Base-by-base conservation (phyloP, 2,113 vertebrate species). In the Cyphomyrus discorhynchus region DNA sequence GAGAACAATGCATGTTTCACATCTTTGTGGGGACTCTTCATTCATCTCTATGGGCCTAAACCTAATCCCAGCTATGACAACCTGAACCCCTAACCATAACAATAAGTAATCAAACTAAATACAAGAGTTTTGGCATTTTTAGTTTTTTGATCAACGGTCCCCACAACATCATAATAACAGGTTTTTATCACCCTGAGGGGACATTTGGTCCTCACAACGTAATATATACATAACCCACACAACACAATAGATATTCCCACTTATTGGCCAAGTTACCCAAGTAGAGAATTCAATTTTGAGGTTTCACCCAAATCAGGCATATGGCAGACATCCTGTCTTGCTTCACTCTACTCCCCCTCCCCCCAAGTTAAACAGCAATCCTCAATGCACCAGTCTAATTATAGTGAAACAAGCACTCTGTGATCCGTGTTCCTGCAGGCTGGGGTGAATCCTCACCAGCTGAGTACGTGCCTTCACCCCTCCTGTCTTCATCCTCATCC, bases 331-430 rank as follows among this genome's bases (percentile, higher is more conserved):
- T 49, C 83, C 45, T 46, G 24, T 46, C 83, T 47, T 85, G 47
- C 83, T 27, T 27, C n/a, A 46, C 42, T 27, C 83, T 85, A 49
- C 46, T 27, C 47, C n/a, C 82, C 83, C 31, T 35, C 74, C 13
- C 74, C 70, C n/a, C 47, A n/a, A 86, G 39, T 86, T 86, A 47
- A 86, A 86, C 21, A 31, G 83, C 21, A 86, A 86, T 50, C 45
- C 83, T 86, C 83, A 86, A 86, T 86, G 45, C 83, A 86, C 83
- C n/a, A 49, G 83, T 86, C 83, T 86, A 86, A 86, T 86, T 86
- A 86, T 86, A 27, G 46, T n/a, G 83, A 86, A 86, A 86, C 83
- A 86, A 86, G 45, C 45, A 50, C 83, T 86, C 83, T 86, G 47
- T 86, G 83, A 86, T 86, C 83, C n/a, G 46, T 13, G 11, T 47